A percentile compares a stretch with the other conserved stretches of the same genome.
These are phyloP conservation scores for Dryobates pubescens DNA, from an alignment of 2,797 vertebrate genomes.

Conservation along the genomic window DNA sequence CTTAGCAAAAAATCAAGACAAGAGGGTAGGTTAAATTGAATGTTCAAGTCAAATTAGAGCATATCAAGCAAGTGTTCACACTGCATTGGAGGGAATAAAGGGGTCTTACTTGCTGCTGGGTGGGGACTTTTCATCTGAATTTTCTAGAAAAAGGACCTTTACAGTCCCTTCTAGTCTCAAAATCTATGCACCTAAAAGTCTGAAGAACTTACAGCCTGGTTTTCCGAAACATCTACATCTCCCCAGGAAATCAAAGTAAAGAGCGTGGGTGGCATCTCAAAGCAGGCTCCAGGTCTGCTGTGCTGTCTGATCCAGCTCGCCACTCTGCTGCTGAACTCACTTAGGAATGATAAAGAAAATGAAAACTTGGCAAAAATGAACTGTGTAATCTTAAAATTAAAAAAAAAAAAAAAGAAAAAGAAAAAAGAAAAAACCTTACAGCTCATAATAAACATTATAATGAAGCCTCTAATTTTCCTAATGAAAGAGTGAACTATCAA, in stretches of 20 bases:
- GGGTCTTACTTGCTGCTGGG: neutral
- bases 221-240: neutral
- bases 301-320: neutral
- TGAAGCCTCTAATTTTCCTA: conserved; percentile 66
- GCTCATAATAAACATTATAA: conserved; percentile 59
- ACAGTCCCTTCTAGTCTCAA: neutral
- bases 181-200: neutral
- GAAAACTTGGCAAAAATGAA: conserved; percentile 32
- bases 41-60: neutral
- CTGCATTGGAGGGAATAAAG: neutral
- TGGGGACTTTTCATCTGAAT: neutral
- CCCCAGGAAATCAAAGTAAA: neutral
- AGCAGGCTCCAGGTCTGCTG: neutral
- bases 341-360: neutral
- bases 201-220: neutral
- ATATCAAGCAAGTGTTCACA: neutral
- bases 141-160: neutral
- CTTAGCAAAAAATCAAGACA: neutral
- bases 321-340: neutral
- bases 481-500: conserved; percentile 73
- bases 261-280: neutral
- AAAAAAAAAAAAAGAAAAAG: neutral
- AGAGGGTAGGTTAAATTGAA: neutral
- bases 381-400: conserved; percentile 25
- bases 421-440: conserved; percentile 7